A percentile compares a stretch with the other conserved stretches of the same genome.
Evolutionary conservation across 92 coral and sea anemone species (phyloP).

Genomic region (Umimayanthus chanpuru): DNA sequence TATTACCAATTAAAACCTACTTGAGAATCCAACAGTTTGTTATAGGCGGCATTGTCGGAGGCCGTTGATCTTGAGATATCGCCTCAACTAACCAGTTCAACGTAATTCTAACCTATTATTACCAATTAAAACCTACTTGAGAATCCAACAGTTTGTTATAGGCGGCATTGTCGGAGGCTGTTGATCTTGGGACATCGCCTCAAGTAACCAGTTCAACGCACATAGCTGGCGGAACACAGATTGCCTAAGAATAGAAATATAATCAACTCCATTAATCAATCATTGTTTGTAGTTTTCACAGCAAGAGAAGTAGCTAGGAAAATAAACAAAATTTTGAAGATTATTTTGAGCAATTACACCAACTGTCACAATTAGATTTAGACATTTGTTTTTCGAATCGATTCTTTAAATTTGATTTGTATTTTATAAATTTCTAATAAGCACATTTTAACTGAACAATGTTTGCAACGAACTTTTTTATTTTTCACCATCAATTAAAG

Average conservation of each 20-base stretch:
- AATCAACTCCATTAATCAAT: not conserved
- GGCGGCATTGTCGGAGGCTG: constrained; percentile 95
- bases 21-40: constrained; percentile 95
- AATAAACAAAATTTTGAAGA: too few species aligned
- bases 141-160: constrained; percentile 92
- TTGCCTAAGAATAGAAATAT: constrained; percentile 48
- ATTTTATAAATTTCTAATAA: too few species aligned
- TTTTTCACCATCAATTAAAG: too few species aligned
- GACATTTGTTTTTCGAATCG: not conserved
- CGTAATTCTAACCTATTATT: constrained; percentile 48
- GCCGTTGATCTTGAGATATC: constrained; percentile 93
- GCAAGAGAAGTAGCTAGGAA: not conserved
- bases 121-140: constrained; percentile 65
- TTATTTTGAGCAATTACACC: not conserved
- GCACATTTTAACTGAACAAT: too few species aligned
- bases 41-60: constrained; percentile 89
- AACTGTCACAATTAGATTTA: not conserved
- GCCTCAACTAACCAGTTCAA: constrained; percentile 94
- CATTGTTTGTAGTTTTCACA: not conserved
- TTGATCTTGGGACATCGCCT: constrained; percentile 96
- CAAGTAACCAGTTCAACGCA: constrained; percentile 93
- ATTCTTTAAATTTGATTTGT: not conserved
- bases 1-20: constrained; percentile 50
- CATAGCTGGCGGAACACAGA: constrained; percentile 93
- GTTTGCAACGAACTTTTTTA: too few species aligned